Base-by-base conservation (phyloP, 2,113 vertebrate species). In the Lepidothrix coronata region DNA sequence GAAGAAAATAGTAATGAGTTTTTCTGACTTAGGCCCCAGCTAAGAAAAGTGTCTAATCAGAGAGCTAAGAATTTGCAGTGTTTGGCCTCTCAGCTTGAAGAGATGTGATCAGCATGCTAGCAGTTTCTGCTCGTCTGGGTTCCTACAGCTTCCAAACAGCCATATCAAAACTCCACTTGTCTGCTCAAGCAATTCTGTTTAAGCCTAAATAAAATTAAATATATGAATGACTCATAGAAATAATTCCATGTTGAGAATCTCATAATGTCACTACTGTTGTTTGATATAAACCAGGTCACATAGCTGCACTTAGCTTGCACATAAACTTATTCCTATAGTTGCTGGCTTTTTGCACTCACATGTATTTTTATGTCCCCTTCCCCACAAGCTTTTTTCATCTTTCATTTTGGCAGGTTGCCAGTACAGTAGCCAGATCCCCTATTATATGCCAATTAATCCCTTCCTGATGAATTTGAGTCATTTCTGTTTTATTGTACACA, bases 371-470 rank as follows among this genome's bases (percentile, higher is more conserved):
- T 24, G 24, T 33, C 16, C 15, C 41, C 21, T 71, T 92, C 71
- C 76, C 28, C 51, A 91, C 62, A 89, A 95, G 71, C 39, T 66
- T 96, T 65, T 91, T 88, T 96, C 84, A 78, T 81, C 83, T 71
- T 91, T 88, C 52, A 87, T 93, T 90, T 92, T 93, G 78, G 91
- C 78, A 92, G 73, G 21, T 92, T 95, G 95, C 95, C 95, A 92
- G 37, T 68, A 66, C 71, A 80, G 91, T 96, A 90, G 85, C 85
- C 82, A 95, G 87, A 96, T 91, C 75, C 58, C 46, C 44, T 94
- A 86, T 89, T 90, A 89, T 33, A 89, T 96, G 84, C 63, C 96
- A 98, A 94, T 97, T 98, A 98, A 96, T 82, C 70, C 86, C 63
- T 93, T 96, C 97, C 89, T 96, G 86, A 97, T 93, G 80, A 97